Evolutionary conservation across 2,888 invertebrate genomes (phyloP).

Genomic region (Drosophila dives): DNA sequence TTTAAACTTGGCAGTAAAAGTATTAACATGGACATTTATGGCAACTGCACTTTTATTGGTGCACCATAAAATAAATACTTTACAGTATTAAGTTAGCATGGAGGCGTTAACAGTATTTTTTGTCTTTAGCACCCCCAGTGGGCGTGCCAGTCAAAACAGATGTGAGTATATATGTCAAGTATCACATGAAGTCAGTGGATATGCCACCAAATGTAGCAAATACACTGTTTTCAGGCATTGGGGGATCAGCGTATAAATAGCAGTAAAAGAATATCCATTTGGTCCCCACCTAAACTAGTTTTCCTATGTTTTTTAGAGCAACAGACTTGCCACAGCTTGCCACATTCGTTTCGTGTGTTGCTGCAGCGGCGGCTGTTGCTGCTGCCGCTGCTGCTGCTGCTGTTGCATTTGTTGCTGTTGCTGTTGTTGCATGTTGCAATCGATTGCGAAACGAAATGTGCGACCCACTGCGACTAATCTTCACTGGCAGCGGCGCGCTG

Average conservation of each 20-base stretch:
- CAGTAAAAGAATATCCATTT: constrained; percentile 79
- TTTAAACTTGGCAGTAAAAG: not conserved
- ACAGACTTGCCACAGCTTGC: constrained; percentile 50
- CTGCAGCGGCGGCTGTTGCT: constrained; percentile 31
- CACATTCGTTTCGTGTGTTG: constrained; percentile 75
- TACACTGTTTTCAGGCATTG: constrained; percentile 3
- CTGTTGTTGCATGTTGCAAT: constrained; percentile 78
- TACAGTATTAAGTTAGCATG: not conserved
- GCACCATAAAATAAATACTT: not conserved
- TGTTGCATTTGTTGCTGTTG: constrained; percentile 35
- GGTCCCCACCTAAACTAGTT: constrained; percentile 84
- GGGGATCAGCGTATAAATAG: constrained; percentile 52
- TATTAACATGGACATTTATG: constrained; percentile 4
- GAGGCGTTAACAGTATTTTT: not conserved
- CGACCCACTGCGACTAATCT: constrained; percentile 82
- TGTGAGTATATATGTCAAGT: not conserved
- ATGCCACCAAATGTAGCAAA: not conserved
- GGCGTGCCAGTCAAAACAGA: not conserved
- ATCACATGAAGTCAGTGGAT: not conserved
- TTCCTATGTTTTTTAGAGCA: constrained; percentile 77
- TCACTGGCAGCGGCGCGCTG: constrained; percentile 59
- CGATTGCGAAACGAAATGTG: constrained; percentile 82
- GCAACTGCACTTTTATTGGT: constrained; percentile 1
- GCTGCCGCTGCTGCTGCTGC: constrained; percentile 36
- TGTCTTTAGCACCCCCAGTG: not conserved